phyloP scores from a whole-genome alignment of 1,140 invertebrate genomes.

The Riptortus pedestris region DNA sequence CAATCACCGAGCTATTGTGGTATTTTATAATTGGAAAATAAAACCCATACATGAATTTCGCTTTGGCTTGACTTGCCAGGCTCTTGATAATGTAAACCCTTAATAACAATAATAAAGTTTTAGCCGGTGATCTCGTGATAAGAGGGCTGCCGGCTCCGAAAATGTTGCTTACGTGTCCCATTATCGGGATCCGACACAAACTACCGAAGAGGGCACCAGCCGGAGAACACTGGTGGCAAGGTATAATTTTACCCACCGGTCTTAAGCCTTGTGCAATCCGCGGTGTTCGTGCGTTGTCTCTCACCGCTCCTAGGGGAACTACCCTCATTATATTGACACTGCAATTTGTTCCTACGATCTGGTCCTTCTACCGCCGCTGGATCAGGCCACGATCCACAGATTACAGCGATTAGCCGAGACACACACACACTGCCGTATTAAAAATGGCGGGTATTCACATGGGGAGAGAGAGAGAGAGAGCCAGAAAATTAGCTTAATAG shows the following conservation, averaged over 20 bases:
- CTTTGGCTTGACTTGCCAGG: too few species aligned
- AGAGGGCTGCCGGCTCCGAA: background rate
- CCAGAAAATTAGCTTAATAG: background rate
- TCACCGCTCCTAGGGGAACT: background rate
- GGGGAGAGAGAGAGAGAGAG: too few species aligned
- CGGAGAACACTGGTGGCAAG: background rate
- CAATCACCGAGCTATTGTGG: too few species aligned
- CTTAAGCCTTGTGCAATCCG: conserved; percentile 2
- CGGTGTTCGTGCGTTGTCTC: background rate
- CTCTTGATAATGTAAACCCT: background rate
- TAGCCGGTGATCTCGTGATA: background rate
- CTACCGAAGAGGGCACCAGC: background rate
- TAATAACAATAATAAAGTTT: conserved; percentile 1
- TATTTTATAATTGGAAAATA: too few species aligned
- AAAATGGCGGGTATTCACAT: too few species aligned
- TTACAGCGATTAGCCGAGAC: conserved; percentile 1
- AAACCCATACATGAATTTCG: too few species aligned
- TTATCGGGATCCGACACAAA: background rate
- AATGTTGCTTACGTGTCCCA: conserved; percentile 1
- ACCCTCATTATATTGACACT: conserved; percentile 7
- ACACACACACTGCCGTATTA: too few species aligned
- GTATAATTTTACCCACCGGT: conserved; percentile 4
- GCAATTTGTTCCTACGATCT: conserved; percentile 4
- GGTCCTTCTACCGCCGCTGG: too few species aligned
- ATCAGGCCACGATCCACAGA: conserved; percentile 2